Evolutionary conservation across 2,797 vertebrate genomes (phyloP).

Genomic region (Hemitrygon akajei): DNA sequence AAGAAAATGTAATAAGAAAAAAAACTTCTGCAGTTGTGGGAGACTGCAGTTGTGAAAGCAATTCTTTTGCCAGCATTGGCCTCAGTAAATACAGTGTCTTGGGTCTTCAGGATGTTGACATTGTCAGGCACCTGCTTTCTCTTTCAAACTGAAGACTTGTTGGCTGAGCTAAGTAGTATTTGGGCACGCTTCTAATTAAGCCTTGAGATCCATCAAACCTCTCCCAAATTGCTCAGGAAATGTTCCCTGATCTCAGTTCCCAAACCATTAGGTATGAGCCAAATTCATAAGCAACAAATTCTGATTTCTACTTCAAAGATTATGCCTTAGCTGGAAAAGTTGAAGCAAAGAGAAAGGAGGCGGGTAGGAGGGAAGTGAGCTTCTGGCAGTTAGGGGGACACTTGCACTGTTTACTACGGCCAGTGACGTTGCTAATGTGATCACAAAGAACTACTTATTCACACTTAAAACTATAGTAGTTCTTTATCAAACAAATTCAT

Average conservation of each 20-base stretch:
- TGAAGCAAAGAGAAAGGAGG: too few species aligned
- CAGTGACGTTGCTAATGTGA: background rate
- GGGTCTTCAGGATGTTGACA: background rate
- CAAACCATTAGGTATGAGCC: background rate
- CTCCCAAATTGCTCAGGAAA: background rate
- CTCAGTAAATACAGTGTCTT: background rate
- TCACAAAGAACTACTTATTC: background rate
- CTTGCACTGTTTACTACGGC: background rate
- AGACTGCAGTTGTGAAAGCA: background rate
- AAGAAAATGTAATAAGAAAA: constrained; percentile 8
- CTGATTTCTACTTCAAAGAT: background rate
- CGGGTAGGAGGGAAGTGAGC: background rate
- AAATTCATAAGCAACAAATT: constrained; percentile 5
- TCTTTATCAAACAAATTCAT: background rate
- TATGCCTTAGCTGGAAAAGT: background rate
- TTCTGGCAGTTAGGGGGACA: background rate
- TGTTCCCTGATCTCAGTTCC: background rate
- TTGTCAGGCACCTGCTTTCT: constrained; percentile 14
- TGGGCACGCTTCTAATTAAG: constrained; percentile 9
- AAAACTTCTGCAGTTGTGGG: constrained; percentile 36
- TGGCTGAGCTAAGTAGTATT: background rate
- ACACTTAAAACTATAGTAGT: background rate
- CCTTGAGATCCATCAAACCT: background rate
- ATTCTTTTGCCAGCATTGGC: background rate
- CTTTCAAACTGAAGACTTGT: background rate